phyloP scores from a whole-genome alignment of 2,113 vertebrate genomes.

The Strigops habroptila region DNA sequence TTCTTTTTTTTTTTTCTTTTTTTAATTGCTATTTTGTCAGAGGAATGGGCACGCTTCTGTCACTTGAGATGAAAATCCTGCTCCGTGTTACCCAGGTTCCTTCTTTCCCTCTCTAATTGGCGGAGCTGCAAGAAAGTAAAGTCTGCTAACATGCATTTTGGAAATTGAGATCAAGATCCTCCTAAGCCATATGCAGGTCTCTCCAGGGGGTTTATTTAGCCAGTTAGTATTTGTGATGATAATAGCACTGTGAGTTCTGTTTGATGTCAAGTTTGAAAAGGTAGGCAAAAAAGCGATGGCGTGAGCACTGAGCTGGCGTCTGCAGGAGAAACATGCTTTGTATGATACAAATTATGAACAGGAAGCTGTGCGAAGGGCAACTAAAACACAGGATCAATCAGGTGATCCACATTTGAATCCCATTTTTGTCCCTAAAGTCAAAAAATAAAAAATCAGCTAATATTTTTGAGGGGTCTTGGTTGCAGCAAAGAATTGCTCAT shows the following conservation, averaged over 20 bases:
- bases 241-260: background rate
- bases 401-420: fast-evolving
- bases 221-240: background rate
- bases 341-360: background rate
- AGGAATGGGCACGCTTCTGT: background rate
- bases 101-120: background rate
- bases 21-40: background rate
- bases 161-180: background rate
- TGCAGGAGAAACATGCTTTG: fast-evolving
- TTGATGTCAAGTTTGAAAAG: background rate
- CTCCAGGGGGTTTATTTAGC: background rate
- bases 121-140: background rate
- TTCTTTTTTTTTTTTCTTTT: background rate
- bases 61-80: background rate
- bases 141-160: background rate
- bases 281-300: fast-evolving
- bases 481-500: too few species aligned
- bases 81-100: background rate
- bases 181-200: background rate
- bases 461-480: background rate
- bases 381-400: background rate
- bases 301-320: background rate
- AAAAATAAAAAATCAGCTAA: too few species aligned
- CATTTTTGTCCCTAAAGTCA: background rate
- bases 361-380: background rate